Evolutionary conservation across 2,888 invertebrate genomes (phyloP), one percentile per base, ranked within the genome.

Genomic region (Acleris laterana): DNA sequence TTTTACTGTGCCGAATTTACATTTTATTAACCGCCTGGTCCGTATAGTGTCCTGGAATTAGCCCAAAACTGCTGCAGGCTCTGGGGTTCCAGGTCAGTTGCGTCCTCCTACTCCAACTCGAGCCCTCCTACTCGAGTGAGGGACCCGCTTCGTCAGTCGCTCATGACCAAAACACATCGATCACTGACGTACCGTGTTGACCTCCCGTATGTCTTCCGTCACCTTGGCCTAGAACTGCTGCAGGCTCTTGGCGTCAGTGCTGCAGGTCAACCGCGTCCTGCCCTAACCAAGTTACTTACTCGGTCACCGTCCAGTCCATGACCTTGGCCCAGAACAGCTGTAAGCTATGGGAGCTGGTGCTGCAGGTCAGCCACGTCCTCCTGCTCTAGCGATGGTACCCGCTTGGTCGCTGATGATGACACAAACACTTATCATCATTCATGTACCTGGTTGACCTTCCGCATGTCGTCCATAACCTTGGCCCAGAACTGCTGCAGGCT

Each of bases 221-320:
- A 96, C 95, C 80, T 96, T 96, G 0, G 95, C 94, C 98, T 98
- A 98, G 86, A 98, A 98, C 68, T 95, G 95, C 69, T 95, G 94
- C 58, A 98, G 90, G 1, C 95, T 95, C 71, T 94, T 94, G 65
- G 25, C 25, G 5, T 5, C 5, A 94, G 65, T 89, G 85, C 0
- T 87, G 73, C 1, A 76, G 76, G 59, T 90, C 76, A n/a, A n/a
- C n/a, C n/a, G n/a, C n/a, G 0, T 96, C 96, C 0, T 80, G 76
- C 5, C 90, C 88, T 2, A 79, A 74, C 74, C 0, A 86, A 83
- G 0, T 83, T 78, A 2, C 85, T 82, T 0, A 83, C 84, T 74
- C 89, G 89, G 9, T 90, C 90, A 0, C 90, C 90, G 71, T 13
- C 55, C 58, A 2, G 16, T 96, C 96, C 69, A 95, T 94, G 68